phyloP scores from a whole-genome alignment of 2,888 invertebrate genomes.

The Masnerella sp. region DNA sequence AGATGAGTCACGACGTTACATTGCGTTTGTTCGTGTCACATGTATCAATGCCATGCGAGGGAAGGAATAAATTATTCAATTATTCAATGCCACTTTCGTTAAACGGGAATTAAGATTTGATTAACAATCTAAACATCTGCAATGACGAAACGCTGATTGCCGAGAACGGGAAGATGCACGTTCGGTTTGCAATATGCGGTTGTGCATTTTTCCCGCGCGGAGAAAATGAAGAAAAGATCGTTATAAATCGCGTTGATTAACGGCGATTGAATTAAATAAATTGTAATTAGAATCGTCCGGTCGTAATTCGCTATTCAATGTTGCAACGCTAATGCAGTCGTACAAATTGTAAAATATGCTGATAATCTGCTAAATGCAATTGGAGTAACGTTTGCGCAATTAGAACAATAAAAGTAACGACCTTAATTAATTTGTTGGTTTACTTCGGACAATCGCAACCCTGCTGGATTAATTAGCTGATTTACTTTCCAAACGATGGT shows the following conservation, averaged over 20 bases:
- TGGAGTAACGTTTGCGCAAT: background rate
- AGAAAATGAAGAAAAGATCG: conserved; percentile 17
- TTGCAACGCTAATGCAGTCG: background rate
- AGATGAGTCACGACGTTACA: conserved; percentile 63
- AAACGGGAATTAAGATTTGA: conserved; percentile 44
- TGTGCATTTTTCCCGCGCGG: conserved; percentile 6
- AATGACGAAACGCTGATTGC: conserved; percentile 41
- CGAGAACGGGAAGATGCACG: conserved; percentile 18
- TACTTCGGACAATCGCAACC: background rate
- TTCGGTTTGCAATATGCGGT: conserved; percentile 19
- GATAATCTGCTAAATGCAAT: conserved; percentile 1
- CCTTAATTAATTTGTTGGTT: too few relatives aligned
- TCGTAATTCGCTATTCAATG: conserved; percentile 12
- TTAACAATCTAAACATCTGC: conserved; percentile 39
- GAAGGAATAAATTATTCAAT: conserved; percentile 58
- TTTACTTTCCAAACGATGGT: too few relatives aligned
- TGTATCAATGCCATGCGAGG: conserved; percentile 56
- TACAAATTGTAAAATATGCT: conserved; percentile 10
- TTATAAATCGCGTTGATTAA: conserved; percentile 22
- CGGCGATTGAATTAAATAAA: conserved; percentile 17
- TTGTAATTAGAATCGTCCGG: conserved; percentile 7
- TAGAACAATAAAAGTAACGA: background rate
- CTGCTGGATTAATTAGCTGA: background rate
- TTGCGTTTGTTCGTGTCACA: conserved; percentile 40
- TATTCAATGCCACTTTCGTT: conserved; percentile 60